Evolutionary conservation across 2,888 invertebrate species (phyloP), one percentile per base, ranked within the genome.

Genomic region (Teinopalpus imperialis): DNA sequence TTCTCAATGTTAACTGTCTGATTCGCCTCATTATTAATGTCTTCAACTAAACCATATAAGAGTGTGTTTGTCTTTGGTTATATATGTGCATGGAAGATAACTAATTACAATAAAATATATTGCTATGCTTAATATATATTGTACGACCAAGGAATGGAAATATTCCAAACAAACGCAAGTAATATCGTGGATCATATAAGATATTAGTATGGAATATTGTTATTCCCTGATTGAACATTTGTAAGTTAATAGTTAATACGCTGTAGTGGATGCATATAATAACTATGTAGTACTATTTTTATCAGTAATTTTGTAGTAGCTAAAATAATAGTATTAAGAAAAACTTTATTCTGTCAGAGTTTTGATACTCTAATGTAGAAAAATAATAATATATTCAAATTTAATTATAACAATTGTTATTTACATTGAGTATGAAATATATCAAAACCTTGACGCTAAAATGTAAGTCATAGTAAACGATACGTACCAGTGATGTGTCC

Each of bases 51-150:
- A 69, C 63, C 61, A 57, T 69, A 66, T 57, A 34, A 76, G 88
- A 89, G 89, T 89, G 89, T 89, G 88, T 86, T 86, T 86, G 88
- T 85, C 86, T 78, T 81, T 78, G 69, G 76, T 79, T 74, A 81
- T 81, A 85, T 83, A 88, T 89, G 89, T 89, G 89, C 89, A 88
- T 89, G 88, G 82, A 86, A 79, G 78, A 76, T 77, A 70, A 74
- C 60, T 72, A 65, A 64, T 67, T 53, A 69, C 59, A 66, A 63
- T 65, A 70, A 66, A 41, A 59, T 66, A 70, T 72, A 73, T 60
- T 57, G 63, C 62, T 41, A 46, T 64, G 52, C 48, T 53, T 57
- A 57, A 51, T 60, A 58, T 48, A 63, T 58, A 66, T 56, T 67
- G 74, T 75, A 78, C 74, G 66, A 52, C 61, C 57, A 63, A 63